Conservation (phyloP, 2,888 invertebrate species). For the Trachelus tabidus region DNA sequence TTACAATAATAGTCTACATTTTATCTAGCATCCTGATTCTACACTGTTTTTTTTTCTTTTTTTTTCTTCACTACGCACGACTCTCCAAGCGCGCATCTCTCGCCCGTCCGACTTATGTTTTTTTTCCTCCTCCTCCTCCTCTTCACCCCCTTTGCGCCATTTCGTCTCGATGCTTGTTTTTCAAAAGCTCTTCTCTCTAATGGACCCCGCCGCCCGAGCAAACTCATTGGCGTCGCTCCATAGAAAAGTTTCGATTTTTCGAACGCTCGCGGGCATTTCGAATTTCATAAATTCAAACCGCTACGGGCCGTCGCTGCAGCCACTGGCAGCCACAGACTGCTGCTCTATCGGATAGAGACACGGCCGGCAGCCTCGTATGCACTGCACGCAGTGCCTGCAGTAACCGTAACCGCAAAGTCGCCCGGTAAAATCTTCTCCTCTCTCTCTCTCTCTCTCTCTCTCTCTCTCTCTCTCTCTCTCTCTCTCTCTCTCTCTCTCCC, state of each 20-base stretch:
- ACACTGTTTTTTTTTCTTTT: neutral
- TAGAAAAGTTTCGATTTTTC: neutral
- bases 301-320: neutral
- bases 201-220: neutral
- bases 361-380: neutral
- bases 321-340: neutral
- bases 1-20: slow-evolving; percentile 34
- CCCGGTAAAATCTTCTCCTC: neutral
- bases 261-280: neutral
- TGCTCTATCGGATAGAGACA: neutral
- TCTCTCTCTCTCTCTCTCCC: too few relatives aligned
- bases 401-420: neutral
- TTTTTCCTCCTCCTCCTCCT: neutral
- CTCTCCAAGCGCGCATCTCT: neutral
- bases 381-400: neutral
- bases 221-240: neutral
- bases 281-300: neutral
- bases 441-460: slow-evolving; percentile 4
- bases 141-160: neutral
- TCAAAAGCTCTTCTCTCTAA: neutral
- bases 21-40: neutral
- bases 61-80: neutral
- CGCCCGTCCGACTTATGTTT: neutral
- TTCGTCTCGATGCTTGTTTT: neutral
- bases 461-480: too few relatives aligned